Conservation (phyloP, 1,140 invertebrate species). For the Charaxes varanes region DNA sequence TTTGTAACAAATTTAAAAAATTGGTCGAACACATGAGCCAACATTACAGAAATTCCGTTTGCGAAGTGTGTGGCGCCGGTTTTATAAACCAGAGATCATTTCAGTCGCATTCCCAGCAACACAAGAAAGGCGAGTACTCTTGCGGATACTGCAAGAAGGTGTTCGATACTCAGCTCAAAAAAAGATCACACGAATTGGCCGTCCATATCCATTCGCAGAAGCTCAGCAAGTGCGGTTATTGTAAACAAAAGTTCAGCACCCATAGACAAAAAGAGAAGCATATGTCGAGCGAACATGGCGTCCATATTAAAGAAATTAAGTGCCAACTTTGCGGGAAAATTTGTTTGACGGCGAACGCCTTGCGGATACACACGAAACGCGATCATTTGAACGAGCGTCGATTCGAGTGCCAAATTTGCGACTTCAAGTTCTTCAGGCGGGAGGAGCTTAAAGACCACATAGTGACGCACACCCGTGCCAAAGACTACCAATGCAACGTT, state of each 20-base stretch:
- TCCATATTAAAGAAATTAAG: constrained; percentile 13
- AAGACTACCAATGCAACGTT: constrained; percentile 79
- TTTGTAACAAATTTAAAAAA: constrained; percentile 25
- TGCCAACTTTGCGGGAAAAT: constrained; percentile 26
- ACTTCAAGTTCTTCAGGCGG: constrained; percentile 19
- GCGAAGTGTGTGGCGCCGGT: constrained; percentile 30
- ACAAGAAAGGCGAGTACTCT: constrained; percentile 19
- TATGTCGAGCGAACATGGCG: constrained; percentile 24
- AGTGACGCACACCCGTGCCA: constrained; percentile 76
- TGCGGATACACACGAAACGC: constrained; percentile 22
- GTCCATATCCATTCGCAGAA: constrained; percentile 19
- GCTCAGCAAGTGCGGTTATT: constrained; percentile 29
- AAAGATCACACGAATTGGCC: constrained; percentile 20
- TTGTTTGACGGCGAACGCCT: constrained; percentile 16
- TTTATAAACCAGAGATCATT: constrained; percentile 24
- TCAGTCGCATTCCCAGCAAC: constrained; percentile 17
- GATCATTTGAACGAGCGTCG: constrained; percentile 28
- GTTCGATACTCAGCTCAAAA: constrained; percentile 23
- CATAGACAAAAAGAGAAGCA: constrained; percentile 28
- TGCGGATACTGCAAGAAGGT: constrained; percentile 30
- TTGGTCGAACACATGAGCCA: constrained; percentile 33
- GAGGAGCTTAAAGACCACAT: constrained; percentile 36
- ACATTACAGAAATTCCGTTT: constrained; percentile 37
- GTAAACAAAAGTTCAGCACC: constrained; percentile 27
- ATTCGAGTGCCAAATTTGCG: constrained; percentile 25